Evolutionary conservation across 2,797 vertebrate species (phyloP).

Genomic region (Dromococcyx pavoninus): DNA sequence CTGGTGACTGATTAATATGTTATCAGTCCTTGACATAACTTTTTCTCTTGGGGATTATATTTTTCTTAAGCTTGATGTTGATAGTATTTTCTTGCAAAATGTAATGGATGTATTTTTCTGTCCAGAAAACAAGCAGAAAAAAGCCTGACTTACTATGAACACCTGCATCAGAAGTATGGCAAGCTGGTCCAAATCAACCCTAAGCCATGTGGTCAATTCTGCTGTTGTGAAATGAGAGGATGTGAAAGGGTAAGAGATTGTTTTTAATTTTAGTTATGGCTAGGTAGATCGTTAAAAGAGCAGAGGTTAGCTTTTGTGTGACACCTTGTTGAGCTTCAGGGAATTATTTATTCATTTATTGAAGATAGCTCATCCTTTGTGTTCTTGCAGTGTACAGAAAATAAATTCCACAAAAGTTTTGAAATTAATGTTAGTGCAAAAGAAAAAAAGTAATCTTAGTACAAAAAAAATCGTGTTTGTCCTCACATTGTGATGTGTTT

Average conservation of each 20-base stretch:
- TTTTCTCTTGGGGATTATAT: not conserved
- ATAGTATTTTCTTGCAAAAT: not conserved
- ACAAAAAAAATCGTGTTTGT: not conserved
- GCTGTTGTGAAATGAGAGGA: constrained; percentile 80
- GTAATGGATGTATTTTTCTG: not conserved
- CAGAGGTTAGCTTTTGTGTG: not conserved
- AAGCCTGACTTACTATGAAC: constrained; percentile 86
- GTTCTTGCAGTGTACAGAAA: not conserved
- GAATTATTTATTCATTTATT: not conserved
- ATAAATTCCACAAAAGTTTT: not conserved
- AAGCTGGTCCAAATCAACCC: constrained; percentile 80
- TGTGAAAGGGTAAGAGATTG: constrained; percentile 75
- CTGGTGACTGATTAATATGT: not conserved
- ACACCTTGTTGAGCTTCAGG: not conserved
- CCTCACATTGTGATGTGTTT: not conserved
- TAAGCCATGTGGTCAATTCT: constrained; percentile 83
- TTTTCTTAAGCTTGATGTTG: not conserved
- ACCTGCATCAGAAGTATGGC: constrained; percentile 75
- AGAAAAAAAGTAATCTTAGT: not conserved
- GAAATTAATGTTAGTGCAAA: not conserved
- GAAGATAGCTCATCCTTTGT: not conserved
- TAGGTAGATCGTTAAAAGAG: not conserved
- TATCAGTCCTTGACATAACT: not conserved
- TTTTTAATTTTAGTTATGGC: not conserved
- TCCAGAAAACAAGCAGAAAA: constrained; percentile 87